These are phyloP conservation scores for Oscheius onirici DNA, from an alignment of 2,888 invertebrate species.

Conservation along the genomic window DNA sequence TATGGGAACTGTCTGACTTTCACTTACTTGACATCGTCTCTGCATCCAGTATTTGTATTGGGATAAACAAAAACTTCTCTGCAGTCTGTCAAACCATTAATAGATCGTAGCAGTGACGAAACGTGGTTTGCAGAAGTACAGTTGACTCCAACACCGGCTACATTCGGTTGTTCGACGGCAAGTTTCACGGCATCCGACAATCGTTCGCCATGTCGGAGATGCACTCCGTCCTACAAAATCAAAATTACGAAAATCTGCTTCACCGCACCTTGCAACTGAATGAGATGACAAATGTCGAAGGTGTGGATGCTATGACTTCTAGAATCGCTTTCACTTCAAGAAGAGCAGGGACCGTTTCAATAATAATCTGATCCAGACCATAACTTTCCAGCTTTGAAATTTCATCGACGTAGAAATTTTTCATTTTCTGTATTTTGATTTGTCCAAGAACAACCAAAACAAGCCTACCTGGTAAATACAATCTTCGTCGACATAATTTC, in stretches of 20 bases:
- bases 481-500: conserved; percentile 6
- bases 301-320: not conserved
- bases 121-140: conserved; percentile 11
- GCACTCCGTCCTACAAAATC: conserved; percentile 13
- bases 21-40: not conserved
- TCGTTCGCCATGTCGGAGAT: conserved; percentile 17
- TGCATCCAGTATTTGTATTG: conserved; percentile 15
- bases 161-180: not conserved
- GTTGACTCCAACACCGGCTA: conserved; percentile 23
- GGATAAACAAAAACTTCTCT: conserved; percentile 28
- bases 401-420: not conserved
- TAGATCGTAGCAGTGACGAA: conserved; percentile 3
- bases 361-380: not conserved
- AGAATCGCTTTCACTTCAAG: not conserved
- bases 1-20: no score
- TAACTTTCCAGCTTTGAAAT: not conserved
- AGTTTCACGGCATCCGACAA: not conserved
- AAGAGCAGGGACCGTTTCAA: conserved; percentile 17
- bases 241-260: no score
- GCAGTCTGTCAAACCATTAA: not conserved
- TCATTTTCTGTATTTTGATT: conserved; percentile 18
- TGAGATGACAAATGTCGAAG: not conserved
- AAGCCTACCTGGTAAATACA: not conserved
- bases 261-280: conserved; percentile 23
- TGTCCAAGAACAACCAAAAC: not conserved